phyloP scores from a whole-genome alignment of 2,888 invertebrate genomes.

The Leptinotarsa rubiginosa region DNA sequence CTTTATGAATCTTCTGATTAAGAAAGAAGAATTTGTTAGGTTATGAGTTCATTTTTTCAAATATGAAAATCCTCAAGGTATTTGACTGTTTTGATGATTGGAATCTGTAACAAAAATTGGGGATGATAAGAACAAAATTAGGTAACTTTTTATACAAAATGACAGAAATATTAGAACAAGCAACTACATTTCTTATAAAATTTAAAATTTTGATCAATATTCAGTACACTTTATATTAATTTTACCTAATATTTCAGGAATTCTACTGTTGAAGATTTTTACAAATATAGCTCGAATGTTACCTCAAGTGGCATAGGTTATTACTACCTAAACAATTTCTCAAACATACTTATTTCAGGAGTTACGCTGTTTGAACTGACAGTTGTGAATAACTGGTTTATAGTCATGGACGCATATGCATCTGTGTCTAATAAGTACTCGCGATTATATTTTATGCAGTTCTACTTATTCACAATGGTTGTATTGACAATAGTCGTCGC shows the following conservation, averaged over 20 bases:
- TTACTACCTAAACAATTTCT: slow-evolving; percentile 88
- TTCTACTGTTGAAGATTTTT: slow-evolving; percentile 87
- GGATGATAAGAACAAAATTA: too few relatives aligned
- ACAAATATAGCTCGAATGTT: slow-evolving; percentile 77
- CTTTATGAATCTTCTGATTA: too few relatives aligned
- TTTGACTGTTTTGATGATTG: too few relatives aligned
- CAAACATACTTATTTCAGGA: slow-evolving; percentile 77
- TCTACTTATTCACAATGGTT: slow-evolving; percentile 90
- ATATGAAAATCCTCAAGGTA: too few relatives aligned
- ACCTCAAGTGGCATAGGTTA: slow-evolving; percentile 80
- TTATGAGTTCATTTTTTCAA: too few relatives aligned
- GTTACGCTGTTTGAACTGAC: slow-evolving; percentile 91
- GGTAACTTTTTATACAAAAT: too few relatives aligned
- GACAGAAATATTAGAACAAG: too few relatives aligned
- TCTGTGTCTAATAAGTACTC: slow-evolving; percentile 77
- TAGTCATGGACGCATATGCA: slow-evolving; percentile 89
- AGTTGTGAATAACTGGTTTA: slow-evolving; percentile 94
- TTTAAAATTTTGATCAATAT: background rate
- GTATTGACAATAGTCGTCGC: slow-evolving; percentile 92
- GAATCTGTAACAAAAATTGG: too few relatives aligned
- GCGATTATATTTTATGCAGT: slow-evolving; percentile 87
- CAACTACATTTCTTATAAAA: too few relatives aligned
- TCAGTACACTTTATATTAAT: background rate
- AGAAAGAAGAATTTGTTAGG: too few relatives aligned
- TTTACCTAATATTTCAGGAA: slow-evolving; percentile 70